Base-by-base conservation (phyloP, 2,797 vertebrate species). In the Nannoperca australis region DNA sequence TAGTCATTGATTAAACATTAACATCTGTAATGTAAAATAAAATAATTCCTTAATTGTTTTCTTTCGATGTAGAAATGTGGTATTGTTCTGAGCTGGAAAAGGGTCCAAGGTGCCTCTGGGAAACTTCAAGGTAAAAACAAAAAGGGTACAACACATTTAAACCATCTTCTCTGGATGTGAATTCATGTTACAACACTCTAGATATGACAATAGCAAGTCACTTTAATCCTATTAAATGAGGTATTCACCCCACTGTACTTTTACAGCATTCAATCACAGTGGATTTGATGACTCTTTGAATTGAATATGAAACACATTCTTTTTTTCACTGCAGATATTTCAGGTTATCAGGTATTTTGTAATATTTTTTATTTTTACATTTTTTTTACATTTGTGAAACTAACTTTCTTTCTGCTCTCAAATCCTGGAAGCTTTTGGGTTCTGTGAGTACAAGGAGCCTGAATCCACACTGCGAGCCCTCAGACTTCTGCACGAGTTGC, bases 361-460 rank as follows among this genome's bases (percentile, higher is more conserved):
- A 30, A 24, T n/a, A 1, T 27, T 27, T 27, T 27, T 27, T 27
- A 2, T 27, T 27, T 27, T 27, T 27, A n/a, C n/a, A n/a, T 27
- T 5, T 32, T 55, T 74, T 12, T 71, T 24, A 62, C 9, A 62
- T 40, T 30, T 65, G 45, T 68, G 22, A 2, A 50, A 49, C 42
- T 75, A 62, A 76, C 24, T 65, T 73, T 65, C 7, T 56, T 18
- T 75, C 15, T 73, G 2, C 10, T 70, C 36, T 56, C 17, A 18
- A 55, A 63, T 73, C 42, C 47, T 53, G 18, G 8, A 71, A 99
- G 98, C 98, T 4, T 99, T 99, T 91, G 98, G 98, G 14, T 99
- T 99, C 95, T 99, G 98, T 90, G 98, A 99, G 79, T 99, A 99
- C 87, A 99, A 99, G 90, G 98, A 99, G 83, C 98, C 98, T 4